Evolutionary conservation across 2,888 invertebrate genomes (phyloP).

Genomic region (Nebria brevicollis): DNA sequence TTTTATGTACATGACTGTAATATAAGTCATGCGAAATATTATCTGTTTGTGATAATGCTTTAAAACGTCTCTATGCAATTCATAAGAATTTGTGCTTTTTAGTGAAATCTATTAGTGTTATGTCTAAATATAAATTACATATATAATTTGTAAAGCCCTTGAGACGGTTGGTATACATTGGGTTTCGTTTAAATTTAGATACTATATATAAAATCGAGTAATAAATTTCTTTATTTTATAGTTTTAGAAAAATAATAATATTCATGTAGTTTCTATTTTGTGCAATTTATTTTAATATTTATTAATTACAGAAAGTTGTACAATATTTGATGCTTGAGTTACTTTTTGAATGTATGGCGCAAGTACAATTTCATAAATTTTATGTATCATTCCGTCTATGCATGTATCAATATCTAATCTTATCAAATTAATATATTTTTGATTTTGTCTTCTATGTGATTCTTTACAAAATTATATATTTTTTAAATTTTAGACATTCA

Average conservation of each 20-base stretch:
- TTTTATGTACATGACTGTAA: not conserved
- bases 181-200: not conserved
- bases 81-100: not conserved
- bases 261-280: too few relatives aligned
- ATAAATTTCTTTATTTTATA: not conserved
- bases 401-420: too few relatives aligned
- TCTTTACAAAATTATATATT: too few relatives aligned
- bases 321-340: too few relatives aligned
- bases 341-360: too few relatives aligned
- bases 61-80: not conserved
- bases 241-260: not conserved
- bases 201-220: not conserved
- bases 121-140: not conserved
- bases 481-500: too few relatives aligned
- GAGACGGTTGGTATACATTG: not conserved
- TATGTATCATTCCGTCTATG: too few relatives aligned
- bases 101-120: not conserved
- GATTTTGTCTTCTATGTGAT: too few relatives aligned
- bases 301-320: too few relatives aligned
- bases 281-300: not conserved
- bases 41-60: not conserved
- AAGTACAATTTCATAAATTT: too few relatives aligned
- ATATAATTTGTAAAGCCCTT: not conserved
- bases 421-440: too few relatives aligned
- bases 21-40: not conserved